These are phyloP conservation scores for Ifrita kowaldi DNA, from an alignment of 2,113 vertebrate species.

Conservation along the genomic window DNA sequence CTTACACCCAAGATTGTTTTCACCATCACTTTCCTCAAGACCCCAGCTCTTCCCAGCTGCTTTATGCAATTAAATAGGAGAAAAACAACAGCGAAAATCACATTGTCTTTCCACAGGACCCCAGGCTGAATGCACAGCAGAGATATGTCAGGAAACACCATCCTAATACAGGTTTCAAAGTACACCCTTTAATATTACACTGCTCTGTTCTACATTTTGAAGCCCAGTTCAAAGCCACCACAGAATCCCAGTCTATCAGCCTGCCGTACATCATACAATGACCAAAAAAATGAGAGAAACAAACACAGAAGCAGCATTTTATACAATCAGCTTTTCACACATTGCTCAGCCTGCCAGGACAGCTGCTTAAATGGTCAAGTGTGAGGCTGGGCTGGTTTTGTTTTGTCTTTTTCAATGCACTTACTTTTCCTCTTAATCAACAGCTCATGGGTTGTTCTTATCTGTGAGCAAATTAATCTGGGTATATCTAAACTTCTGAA, in stretches of 20 bases:
- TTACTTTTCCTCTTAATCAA: background rate
- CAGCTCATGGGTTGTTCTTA: background rate
- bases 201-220: background rate
- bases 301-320: background rate
- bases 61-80: background rate
- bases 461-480: background rate
- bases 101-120: background rate
- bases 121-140: background rate
- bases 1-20: background rate
- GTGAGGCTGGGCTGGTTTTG: background rate
- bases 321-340: background rate
- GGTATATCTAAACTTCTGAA: background rate
- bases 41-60: background rate
- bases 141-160: background rate
- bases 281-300: background rate
- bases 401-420: background rate
- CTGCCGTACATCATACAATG: accelerated
- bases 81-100: background rate
- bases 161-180: background rate
- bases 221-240: background rate
- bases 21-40: background rate
- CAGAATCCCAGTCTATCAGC: background rate
- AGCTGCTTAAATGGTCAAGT: background rate
- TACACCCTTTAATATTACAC: background rate
- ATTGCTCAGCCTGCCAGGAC: background rate